Evolutionary conservation across 1,140 invertebrate genomes (phyloP).

Genomic region (Anadara kagoshimensis): DNA sequence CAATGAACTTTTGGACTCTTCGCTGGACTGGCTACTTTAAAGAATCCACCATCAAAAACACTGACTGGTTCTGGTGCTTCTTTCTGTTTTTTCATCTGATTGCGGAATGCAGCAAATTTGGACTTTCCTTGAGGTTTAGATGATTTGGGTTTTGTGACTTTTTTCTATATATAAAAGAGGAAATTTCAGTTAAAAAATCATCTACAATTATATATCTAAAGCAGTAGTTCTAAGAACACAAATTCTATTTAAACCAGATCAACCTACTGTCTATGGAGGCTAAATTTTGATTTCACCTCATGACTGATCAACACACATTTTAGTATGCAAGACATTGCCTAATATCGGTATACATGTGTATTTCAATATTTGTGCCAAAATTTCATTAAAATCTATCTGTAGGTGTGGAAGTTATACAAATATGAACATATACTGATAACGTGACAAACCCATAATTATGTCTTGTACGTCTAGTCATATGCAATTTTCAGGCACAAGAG

Average conservation of each 20-base stretch:
- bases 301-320: too few species aligned
- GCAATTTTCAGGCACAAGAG: too few species aligned
- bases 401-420: too few species aligned
- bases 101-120: conserved; percentile 70
- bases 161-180: conserved; percentile 52
- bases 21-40: conserved; percentile 67
- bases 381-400: too few species aligned
- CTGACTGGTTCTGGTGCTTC: conserved; percentile 33
- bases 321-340: too few species aligned
- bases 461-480: too few species aligned
- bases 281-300: too few species aligned
- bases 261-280: too few species aligned
- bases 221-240: background rate
- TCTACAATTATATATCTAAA: background rate
- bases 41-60: conserved; percentile 70
- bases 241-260: background rate
- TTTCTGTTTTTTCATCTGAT: conserved; percentile 59
- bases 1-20: conserved; percentile 52
- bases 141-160: conserved; percentile 21
- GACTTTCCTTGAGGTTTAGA: conserved; percentile 59
- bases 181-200: background rate
- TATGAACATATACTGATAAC: too few species aligned
- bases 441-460: too few species aligned
- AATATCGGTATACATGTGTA: too few species aligned
- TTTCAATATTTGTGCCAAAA: too few species aligned